Conservation (phyloP, 2,797 vertebrate genomes). For the Tiaroga cobitis region DNA sequence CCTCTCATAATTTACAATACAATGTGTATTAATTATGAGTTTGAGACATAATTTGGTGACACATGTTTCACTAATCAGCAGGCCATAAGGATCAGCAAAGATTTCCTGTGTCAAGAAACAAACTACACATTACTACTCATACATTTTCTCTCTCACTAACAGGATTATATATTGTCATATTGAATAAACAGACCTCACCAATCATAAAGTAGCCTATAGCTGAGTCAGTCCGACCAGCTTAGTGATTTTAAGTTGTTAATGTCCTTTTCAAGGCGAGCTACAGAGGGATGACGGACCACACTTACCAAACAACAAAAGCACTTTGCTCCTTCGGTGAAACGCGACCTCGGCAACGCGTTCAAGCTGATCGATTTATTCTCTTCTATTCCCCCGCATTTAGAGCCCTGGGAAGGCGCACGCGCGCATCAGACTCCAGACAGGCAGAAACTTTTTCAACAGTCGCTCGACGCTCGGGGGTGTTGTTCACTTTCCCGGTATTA, state of each 20-base stretch:
- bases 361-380: constrained; percentile 23
- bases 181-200: constrained; percentile 30
- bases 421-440: neutral
- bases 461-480: constrained; percentile 17
- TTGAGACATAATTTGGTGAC: neutral
- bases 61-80: constrained; percentile 16
- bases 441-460: constrained; percentile 44
- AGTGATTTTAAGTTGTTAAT: constrained; percentile 3
- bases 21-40: neutral
- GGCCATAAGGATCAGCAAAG: constrained; percentile 24
- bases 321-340: constrained; percentile 47
- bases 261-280: constrained; percentile 19
- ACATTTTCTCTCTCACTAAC: neutral
- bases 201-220: constrained; percentile 6
- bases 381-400: constrained; percentile 4
- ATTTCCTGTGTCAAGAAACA: constrained; percentile 31
- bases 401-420: neutral
- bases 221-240: constrained; percentile 13
- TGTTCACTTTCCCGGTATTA: constrained; percentile 26
- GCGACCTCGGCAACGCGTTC: constrained; percentile 25
- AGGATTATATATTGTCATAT: constrained; percentile 23
- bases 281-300: constrained; percentile 45
- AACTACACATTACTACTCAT: neutral
- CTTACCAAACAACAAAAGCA: constrained; percentile 57
- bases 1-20: neutral